These are phyloP conservation scores for Ophiothrix spiculata DNA, from an alignment of 35 echinoderm and acorn worm genomes.

Conservation along the genomic window DNA sequence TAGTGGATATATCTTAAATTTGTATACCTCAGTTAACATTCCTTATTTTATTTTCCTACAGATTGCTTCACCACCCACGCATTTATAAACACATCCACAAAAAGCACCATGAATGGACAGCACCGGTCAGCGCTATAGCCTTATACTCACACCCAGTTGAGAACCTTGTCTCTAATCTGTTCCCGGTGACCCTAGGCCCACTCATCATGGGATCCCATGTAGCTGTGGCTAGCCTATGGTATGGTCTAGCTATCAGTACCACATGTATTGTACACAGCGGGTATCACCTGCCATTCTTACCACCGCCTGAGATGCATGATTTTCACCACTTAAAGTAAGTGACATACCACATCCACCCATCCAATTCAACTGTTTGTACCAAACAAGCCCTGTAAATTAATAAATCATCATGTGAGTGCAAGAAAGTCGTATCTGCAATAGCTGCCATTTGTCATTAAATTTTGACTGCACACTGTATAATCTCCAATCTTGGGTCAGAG, in stretches of 20 bases:
- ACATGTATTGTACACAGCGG: constrained; percentile 42
- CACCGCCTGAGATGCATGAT: constrained; percentile 61
- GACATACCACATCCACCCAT: too few species aligned
- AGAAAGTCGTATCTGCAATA: too few species aligned
- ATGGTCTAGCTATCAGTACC: constrained; percentile 24
- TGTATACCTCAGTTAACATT: neutral
- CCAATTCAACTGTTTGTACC: too few species aligned
- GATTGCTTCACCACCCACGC: neutral
- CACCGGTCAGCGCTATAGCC: constrained; percentile 45
- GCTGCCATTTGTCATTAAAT: too few species aligned
- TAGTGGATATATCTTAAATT: too few species aligned
- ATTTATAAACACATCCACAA: neutral
- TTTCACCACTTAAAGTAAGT: constrained; percentile 81
- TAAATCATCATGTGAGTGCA: too few species aligned
- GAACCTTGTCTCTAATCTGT: constrained; percentile 38
- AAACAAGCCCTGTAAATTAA: too few species aligned
- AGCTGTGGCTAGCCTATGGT: neutral
- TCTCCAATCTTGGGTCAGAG: too few species aligned
- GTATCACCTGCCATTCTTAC: constrained; percentile 63
- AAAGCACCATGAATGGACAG: constrained; percentile 42
- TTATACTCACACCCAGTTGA: constrained; percentile 54
- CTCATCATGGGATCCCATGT: constrained; percentile 63
- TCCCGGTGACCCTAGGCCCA: constrained; percentile 33
- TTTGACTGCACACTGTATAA: too few species aligned
- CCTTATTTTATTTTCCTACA: neutral